Percentiles rank a stretch among this genome's conserved stretches.
Evolutionary conservation across 2,888 invertebrate genomes (phyloP).

Genomic region (Apotomis betuletana): DNA sequence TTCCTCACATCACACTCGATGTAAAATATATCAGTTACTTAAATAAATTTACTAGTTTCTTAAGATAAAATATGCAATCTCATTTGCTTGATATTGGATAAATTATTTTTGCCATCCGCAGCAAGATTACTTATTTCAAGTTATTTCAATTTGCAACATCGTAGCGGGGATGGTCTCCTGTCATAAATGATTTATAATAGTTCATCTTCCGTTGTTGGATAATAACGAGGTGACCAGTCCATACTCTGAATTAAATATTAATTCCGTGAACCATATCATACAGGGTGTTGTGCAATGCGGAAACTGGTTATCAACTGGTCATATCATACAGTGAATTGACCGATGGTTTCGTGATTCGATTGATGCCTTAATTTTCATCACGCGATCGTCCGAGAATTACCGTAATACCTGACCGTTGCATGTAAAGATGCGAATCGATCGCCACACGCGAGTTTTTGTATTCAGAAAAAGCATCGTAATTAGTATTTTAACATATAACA

Average conservation of each 20-base stretch:
- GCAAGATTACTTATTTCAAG: slow-evolving; percentile 30
- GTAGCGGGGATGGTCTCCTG: slow-evolving; percentile 27
- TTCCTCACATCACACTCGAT: slow-evolving; percentile 25
- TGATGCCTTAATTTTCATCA: slow-evolving; percentile 59
- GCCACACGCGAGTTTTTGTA: slow-evolving; percentile 55
- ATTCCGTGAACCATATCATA: slow-evolving; percentile 26
- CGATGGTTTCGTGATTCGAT: slow-evolving; percentile 48
- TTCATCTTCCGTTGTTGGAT: slow-evolving; percentile 27
- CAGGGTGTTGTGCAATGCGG: slow-evolving; percentile 55
- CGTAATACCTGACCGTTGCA: slow-evolving; percentile 71
- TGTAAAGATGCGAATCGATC: slow-evolving; percentile 54
- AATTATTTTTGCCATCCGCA: slow-evolving; percentile 21
- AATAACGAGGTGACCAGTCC: slow-evolving; percentile 33
- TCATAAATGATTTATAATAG: slow-evolving; percentile 35
- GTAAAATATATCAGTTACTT: slow-evolving; percentile 15
- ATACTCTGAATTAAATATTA: slow-evolving; percentile 14
- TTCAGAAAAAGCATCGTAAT: slow-evolving; percentile 38
- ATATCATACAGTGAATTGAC: slow-evolving; percentile 25
- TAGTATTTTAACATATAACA: slow-evolving; percentile 31
- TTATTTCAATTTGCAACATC: slow-evolving; percentile 34
- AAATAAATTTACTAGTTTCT: slow-evolving; percentile 24
- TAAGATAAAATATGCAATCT: slow-evolving; percentile 23
- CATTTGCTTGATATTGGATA: slow-evolving; percentile 21
- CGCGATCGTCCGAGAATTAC: slow-evolving; percentile 62
- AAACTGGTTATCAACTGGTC: slow-evolving; percentile 45